Percentiles rank a stretch among this genome's conserved stretches.
Conservation (phyloP, 2,797 vertebrate species). For the Argentina silus region DNA sequence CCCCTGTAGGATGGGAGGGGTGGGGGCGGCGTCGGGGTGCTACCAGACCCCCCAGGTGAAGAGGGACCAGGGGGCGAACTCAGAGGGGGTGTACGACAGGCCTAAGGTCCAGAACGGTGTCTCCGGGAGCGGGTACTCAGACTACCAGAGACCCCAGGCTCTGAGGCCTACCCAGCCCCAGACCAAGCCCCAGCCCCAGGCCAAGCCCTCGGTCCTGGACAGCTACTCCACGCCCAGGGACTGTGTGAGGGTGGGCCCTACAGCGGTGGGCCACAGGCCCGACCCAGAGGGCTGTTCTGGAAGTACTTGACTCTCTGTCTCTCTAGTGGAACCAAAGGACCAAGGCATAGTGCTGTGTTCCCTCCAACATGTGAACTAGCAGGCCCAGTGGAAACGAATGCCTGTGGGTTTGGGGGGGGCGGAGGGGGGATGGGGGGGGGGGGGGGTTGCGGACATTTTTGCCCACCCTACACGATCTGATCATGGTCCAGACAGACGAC, state of each 20-base stretch:
- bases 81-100: constrained; percentile 75
- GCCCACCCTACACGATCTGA: too few species aligned
- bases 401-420: not conserved
- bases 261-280: constrained; percentile 49
- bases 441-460: too few species aligned
- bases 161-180: constrained; percentile 45
- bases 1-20: constrained; percentile 39
- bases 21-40: constrained; percentile 46
- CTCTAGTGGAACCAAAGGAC: not conserved
- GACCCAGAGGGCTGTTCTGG: constrained; percentile 35
- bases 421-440: not conserved
- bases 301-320: constrained; percentile 16
- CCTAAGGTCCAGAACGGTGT: constrained; percentile 62
- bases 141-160: constrained; percentile 72
- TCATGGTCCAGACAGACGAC: too few species aligned
- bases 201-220: constrained; percentile 44
- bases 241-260: constrained; percentile 71
- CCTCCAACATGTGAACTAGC: too few species aligned
- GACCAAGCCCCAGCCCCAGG: constrained; percentile 53
- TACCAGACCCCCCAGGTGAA: constrained; percentile 78
- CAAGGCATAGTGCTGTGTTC: not conserved
- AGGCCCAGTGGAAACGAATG: too few species aligned
- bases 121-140: constrained; percentile 29
- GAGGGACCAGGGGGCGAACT: constrained; percentile 28
- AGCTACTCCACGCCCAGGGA: constrained; percentile 80